Percentiles rank a stretch among this genome's conserved stretches.
These are phyloP conservation scores for Phortica magna DNA, from an alignment of 2,888 invertebrate species.

Conservation along the genomic window DNA sequence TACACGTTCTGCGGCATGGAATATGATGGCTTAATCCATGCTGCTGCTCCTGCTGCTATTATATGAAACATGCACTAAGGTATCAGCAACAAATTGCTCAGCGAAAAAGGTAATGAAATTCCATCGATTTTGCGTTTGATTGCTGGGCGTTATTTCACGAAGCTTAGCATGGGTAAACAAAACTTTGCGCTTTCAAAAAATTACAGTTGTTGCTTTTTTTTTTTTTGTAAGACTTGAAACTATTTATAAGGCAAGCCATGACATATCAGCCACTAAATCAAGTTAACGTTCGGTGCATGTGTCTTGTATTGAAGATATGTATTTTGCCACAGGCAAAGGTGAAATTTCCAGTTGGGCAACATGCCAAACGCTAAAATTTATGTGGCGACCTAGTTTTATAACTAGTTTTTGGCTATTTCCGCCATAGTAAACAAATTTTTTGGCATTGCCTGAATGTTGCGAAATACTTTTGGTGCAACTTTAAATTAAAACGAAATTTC, in stretches of 20 bases:
- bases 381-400: slow-evolving; percentile 59
- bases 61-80: background rate
- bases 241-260: too few relatives aligned
- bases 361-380: slow-evolving; percentile 54
- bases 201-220: too few relatives aligned
- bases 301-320: background rate
- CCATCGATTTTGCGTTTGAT: background rate
- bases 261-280: background rate
- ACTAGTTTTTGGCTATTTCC: slow-evolving; percentile 4
- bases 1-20: slow-evolving; percentile 6
- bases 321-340: background rate
- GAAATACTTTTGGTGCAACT: slow-evolving; percentile 26
- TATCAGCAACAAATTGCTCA: slow-evolving; percentile 5
- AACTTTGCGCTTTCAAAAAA: too few relatives aligned
- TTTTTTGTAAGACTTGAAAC: too few relatives aligned
- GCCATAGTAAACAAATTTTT: slow-evolving; percentile 12
- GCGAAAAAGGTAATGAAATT: background rate
- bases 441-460: background rate
- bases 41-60: background rate
- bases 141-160: too few relatives aligned
- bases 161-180: too few relatives aligned
- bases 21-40: slow-evolving; percentile 2
- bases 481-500: slow-evolving; percentile 70
- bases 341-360: slow-evolving; percentile 23
- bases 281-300: background rate